Evolutionary conservation across 2,888 invertebrate species (phyloP).

Genomic region (Drosophila limbata): DNA sequence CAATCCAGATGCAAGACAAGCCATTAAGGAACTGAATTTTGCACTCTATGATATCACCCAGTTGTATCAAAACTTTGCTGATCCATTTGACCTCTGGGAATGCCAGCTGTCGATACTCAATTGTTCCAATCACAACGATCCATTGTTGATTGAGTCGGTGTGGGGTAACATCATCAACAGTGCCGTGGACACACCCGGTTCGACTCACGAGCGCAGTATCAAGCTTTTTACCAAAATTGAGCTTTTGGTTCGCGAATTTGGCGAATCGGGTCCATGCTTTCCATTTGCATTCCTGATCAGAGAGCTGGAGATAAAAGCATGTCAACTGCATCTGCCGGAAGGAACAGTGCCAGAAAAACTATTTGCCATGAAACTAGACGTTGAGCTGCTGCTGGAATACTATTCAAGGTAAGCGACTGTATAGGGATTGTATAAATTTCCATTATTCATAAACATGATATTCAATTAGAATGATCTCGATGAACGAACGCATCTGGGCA

Average conservation of each 20-base stretch:
- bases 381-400: conserved; percentile 92
- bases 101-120: conserved; percentile 97
- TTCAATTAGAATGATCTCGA: conserved; percentile 88
- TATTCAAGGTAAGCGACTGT: conserved; percentile 87
- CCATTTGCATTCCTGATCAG: conserved; percentile 94
- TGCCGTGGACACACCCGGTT: conserved; percentile 84
- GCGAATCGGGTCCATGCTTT: conserved; percentile 93
- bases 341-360: conserved; percentile 92
- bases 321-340: conserved; percentile 89
- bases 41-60: conserved; percentile 94
- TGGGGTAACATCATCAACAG: conserved; percentile 92
- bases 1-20: conserved; percentile 87
- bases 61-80: conserved; percentile 96
- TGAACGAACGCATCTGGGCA: conserved; percentile 94
- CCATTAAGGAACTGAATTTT: conserved; percentile 91
- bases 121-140: conserved; percentile 96
- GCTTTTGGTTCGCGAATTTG: conserved; percentile 91
- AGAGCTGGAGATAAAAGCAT: conserved; percentile 91
- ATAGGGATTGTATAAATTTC: background rate
- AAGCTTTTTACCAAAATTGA: conserved; percentile 92
- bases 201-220: conserved; percentile 87
- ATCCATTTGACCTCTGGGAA: conserved; percentile 95
- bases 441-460: background rate
- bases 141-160: conserved; percentile 93
- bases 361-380: conserved; percentile 91